These are phyloP conservation scores for Leucoraja ocellata DNA, from an alignment of 2,797 vertebrate genomes.

Conservation along the genomic window DNA sequence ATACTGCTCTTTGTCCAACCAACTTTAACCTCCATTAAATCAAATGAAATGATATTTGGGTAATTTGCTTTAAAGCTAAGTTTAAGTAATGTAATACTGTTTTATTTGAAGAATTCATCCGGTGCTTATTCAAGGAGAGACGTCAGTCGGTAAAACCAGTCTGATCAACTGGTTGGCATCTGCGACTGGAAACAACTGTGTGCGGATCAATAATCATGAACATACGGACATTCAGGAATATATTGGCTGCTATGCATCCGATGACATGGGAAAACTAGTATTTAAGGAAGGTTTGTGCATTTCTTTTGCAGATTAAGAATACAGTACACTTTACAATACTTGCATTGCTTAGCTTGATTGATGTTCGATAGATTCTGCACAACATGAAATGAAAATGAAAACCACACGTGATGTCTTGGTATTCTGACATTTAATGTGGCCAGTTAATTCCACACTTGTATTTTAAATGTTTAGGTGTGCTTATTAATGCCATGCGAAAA, in stretches of 20 bases:
- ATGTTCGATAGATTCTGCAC: background rate
- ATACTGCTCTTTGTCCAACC: background rate
- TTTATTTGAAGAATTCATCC: conserved; percentile 70
- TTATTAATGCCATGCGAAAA: conserved; percentile 92
- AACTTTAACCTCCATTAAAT: background rate
- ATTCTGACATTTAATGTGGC: background rate
- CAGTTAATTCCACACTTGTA: background rate
- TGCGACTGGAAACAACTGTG: conserved; percentile 86
- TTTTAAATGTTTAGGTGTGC: conserved; percentile 64
- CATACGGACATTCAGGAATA: conserved; percentile 98
- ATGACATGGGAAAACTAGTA: conserved; percentile 73
- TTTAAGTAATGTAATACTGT: background rate
- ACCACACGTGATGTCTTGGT: background rate
- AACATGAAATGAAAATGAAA: background rate
- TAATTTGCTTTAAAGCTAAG: background rate
- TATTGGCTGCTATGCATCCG: conserved; percentile 88
- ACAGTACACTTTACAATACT: background rate
- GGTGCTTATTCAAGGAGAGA: conserved; percentile 90
- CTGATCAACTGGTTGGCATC: conserved; percentile 83
- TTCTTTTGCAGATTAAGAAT: background rate
- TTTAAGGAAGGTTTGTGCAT: conserved; percentile 83
- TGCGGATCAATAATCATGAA: conserved; percentile 96
- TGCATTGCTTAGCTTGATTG: background rate
- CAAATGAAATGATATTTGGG: background rate
- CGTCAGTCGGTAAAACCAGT: conserved; percentile 95